Evolutionary conservation across 2,797 vertebrate genomes (phyloP).

Genomic region (Pseudomugil gertrudae): DNA sequence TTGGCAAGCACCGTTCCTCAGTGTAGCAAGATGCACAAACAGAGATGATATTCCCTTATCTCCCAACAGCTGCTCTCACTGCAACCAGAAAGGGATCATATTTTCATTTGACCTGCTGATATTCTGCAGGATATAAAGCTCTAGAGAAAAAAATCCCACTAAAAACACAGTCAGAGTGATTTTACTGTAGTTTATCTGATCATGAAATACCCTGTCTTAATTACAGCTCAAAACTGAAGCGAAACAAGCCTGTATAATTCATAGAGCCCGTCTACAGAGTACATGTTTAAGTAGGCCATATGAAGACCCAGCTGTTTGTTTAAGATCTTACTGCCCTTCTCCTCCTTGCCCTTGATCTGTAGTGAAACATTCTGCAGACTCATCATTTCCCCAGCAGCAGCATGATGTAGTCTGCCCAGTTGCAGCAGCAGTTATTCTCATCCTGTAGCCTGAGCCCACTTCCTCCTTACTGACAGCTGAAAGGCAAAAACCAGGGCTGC

Average conservation of each 20-base stretch:
- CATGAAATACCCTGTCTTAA: not conserved
- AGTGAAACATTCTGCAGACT: slow-evolving; percentile 65
- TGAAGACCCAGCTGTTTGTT: slow-evolving; percentile 8
- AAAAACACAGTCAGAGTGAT: no score
- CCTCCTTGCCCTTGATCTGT: slow-evolving; percentile 55
- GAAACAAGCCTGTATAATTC: not conserved
- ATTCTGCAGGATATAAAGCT: not conserved
- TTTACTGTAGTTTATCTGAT: not conserved
- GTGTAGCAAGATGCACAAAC: slow-evolving; percentile 48
- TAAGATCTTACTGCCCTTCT: slow-evolving; percentile 18
- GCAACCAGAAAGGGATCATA: slow-evolving; percentile 8
- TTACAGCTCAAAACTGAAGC: not conserved
- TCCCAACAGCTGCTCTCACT: slow-evolving; percentile 37
- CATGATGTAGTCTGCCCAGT: slow-evolving; percentile 43
- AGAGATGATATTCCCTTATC: slow-evolving; percentile 32
- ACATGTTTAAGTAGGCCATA: slow-evolving; percentile 7
- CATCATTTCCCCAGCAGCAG: slow-evolving; percentile 63
- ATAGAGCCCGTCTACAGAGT: not conserved
- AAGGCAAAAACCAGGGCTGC: slow-evolving; percentile 23
- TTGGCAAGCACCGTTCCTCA: slow-evolving; percentile 47
- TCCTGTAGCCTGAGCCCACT: slow-evolving; percentile 25
- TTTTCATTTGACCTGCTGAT: slow-evolving; percentile 14
- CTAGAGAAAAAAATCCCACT: no score
- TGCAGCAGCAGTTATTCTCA: slow-evolving; percentile 50
- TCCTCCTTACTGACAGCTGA: slow-evolving; percentile 40